Conservation (phyloP, 2,113 vertebrate genomes). For the Pleuronectes platessa region DNA sequence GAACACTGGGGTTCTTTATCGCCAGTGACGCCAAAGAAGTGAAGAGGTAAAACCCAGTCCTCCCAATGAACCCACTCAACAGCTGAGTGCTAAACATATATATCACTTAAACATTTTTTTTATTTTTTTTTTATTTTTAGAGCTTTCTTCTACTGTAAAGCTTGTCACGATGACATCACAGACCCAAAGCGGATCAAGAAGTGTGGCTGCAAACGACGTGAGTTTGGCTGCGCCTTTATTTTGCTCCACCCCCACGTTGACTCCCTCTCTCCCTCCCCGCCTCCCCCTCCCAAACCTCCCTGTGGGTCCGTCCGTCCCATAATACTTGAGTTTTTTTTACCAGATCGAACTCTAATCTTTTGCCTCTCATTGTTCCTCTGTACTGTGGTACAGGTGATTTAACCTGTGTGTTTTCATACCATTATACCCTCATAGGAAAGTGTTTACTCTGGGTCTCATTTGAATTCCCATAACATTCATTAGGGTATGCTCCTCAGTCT, state of each 20-base stretch:
- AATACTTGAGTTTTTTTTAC: slow-evolving; percentile 20
- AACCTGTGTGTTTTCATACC: slow-evolving; percentile 27
- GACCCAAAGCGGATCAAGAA: slow-evolving; percentile 99
- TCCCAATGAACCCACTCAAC: neutral
- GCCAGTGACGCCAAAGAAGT: slow-evolving; percentile 99
- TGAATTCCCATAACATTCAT: slow-evolving; percentile 50
- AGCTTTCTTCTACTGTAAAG: slow-evolving; percentile 99
- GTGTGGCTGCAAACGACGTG: slow-evolving; percentile 99
- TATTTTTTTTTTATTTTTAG: slow-evolving; percentile 78
- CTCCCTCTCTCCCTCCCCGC: slow-evolving; percentile 8
- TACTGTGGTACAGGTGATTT: slow-evolving; percentile 44
- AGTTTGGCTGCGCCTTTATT: slow-evolving; percentile 79
- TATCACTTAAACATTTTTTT: too few species aligned
- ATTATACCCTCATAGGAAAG: slow-evolving; percentile 34
- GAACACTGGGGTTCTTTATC: slow-evolving; percentile 99
- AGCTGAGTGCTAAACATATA: slow-evolving; percentile 50
- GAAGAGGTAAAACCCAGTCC: slow-evolving; percentile 89
- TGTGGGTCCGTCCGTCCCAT: slow-evolving; percentile 38
- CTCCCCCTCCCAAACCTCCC: slow-evolving; percentile 31
- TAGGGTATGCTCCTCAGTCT: slow-evolving; percentile 31
- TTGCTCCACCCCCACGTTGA: neutral
- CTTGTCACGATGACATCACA: slow-evolving; percentile 99
- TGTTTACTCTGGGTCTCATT: slow-evolving; percentile 47
- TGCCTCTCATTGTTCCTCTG: slow-evolving; percentile 44
- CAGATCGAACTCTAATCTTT: slow-evolving; percentile 10